These are phyloP conservation scores for Noturus placidus DNA, from an alignment of 2,113 vertebrate species.

Conservation along the genomic window DNA sequence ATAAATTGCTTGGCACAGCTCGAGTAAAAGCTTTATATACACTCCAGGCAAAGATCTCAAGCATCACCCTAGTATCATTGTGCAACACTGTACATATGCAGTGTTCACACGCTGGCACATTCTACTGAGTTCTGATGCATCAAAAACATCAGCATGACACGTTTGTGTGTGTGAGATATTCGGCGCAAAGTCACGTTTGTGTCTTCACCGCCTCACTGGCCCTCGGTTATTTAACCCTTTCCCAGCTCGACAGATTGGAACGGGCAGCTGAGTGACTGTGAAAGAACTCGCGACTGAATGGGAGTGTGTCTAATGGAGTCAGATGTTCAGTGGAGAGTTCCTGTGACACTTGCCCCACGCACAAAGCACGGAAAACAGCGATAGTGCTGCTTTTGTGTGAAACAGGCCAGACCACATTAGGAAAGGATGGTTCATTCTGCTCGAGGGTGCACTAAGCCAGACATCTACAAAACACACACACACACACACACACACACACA, in stretches of 20 bases:
- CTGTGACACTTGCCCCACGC: constrained; percentile 19
- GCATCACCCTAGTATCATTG: not conserved
- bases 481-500: not conserved
- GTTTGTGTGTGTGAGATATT: not conserved
- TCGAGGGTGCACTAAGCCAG: constrained; percentile 25
- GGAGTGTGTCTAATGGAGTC: constrained; percentile 46
- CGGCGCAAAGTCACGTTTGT: not conserved
- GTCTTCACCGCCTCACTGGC: not conserved
- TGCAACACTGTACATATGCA: not conserved
- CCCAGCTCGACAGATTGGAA: constrained; percentile 26
- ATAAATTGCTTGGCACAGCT: not conserved
- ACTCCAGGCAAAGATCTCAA: not conserved
- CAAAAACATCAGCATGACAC: not conserved
- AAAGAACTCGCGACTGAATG: constrained; percentile 32
- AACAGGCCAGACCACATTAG: constrained; percentile 41
- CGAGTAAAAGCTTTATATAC: not conserved
- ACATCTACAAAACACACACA: not conserved
- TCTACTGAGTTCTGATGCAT: constrained; percentile 4
- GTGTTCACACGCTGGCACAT: not conserved
- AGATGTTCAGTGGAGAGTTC: constrained; percentile 48
- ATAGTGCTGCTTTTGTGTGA: constrained; percentile 44
- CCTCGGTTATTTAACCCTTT: constrained; percentile 36
- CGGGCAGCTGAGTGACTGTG: constrained; percentile 34
- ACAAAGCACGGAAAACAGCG: constrained; percentile 15
- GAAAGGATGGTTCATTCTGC: constrained; percentile 44